Percentiles rank a stretch among this genome's conserved stretches.
phyloP scores from a whole-genome alignment of 2,888 invertebrate genomes.

The Rhaphigaster nebulosa region DNA sequence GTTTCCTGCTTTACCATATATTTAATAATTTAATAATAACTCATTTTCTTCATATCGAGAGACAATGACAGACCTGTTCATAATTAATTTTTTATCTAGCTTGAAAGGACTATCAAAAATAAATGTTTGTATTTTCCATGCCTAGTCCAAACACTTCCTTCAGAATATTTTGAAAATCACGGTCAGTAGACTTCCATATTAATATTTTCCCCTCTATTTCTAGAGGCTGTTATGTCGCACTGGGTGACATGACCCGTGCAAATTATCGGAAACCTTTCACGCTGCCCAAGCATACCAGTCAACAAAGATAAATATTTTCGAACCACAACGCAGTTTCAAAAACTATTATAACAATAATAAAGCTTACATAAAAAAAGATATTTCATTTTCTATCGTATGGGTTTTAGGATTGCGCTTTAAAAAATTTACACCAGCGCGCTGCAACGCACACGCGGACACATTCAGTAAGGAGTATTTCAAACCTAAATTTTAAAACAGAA shows the following conservation, averaged over 20 bases:
- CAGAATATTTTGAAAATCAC: background rate
- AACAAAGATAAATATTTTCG: constrained; percentile 9
- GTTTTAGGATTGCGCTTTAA: background rate
- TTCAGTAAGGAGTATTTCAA: too few species aligned
- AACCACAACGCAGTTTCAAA: background rate
- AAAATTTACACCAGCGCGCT: background rate
- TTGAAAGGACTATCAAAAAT: too few species aligned
- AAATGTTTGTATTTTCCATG: background rate
- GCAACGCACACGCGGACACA: too few species aligned
- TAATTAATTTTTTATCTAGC: too few species aligned
- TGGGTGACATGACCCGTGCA: background rate
- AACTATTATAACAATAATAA: background rate
- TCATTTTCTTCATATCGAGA: too few species aligned
- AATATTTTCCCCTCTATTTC: background rate
- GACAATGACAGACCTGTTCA: too few species aligned
- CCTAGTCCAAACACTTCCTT: background rate
- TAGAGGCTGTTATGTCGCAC: background rate
- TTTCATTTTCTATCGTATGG: too few species aligned
- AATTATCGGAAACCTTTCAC: background rate
- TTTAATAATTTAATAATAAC: too few species aligned
- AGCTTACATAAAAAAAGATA: too few species aligned
- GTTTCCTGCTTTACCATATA: too few species aligned
- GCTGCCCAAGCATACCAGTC: background rate
- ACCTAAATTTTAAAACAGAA: too few species aligned
- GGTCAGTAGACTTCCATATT: background rate